Evolutionary conservation across 1,140 invertebrate species (phyloP), one percentile per base, ranked within the genome.

Genomic region (Platorchestia sp.): DNA sequence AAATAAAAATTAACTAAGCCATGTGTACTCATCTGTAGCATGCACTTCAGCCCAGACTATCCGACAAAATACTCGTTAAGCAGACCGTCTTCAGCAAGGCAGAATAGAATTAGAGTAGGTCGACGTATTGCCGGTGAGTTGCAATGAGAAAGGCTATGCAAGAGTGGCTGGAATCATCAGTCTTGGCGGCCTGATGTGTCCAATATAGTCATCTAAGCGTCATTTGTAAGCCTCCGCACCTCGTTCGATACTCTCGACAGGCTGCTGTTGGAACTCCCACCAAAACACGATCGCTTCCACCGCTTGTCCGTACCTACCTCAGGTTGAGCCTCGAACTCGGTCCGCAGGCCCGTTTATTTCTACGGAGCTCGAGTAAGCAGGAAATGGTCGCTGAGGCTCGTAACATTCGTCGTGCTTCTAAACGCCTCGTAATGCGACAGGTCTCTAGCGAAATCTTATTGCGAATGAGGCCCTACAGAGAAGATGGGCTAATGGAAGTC

Each of bases 131-230:
- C 87, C 41, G 7, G 87, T 44, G 87, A 41, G 87, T 89, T 89
- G 87, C 87, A 89, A 42, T 42, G 87, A 44, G 36, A 47, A 36
- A 93, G 45, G 36, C 45, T 47, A 93, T 93, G 91, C 91, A 93
- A 45, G 91, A 93, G 91, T 47, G 91, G 91, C 45, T 40, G 40
- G 91, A 93, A 44, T 36, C 91, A 93, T 93, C 91, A 93, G 91
- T 93, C 91, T 93, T 93, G 91, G 41, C 41, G 22, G 91, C 91
- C 91, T 93, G 91, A 93, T 93, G 91, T 93, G 91, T 93, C 91
- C 91, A 93, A 93, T 93, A 93, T 93, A 93, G 91, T 93, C 91
- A 93, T 93, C 91, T 93, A 93, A 93, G 91, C 91, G 91, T 93
- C 91, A 93, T 93, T 93, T 93, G 91, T 93, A 93, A 93, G 91